phyloP scores from a whole-genome alignment of 1,140 invertebrate species.

The Philopotamus ludificatus region DNA sequence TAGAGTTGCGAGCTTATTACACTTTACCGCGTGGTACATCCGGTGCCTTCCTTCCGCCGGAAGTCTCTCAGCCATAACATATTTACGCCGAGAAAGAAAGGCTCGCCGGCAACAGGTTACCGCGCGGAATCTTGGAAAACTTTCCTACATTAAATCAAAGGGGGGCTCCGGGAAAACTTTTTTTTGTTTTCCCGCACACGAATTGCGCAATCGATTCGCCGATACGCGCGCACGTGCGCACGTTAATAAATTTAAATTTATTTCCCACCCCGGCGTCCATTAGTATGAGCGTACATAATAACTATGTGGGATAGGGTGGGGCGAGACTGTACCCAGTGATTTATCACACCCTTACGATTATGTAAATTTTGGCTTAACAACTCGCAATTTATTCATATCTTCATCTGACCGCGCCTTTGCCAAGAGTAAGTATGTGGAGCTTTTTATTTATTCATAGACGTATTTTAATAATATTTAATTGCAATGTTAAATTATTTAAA shows the following conservation, averaged over 20 bases:
- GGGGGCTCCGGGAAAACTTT: neutral
- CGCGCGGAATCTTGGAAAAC: slow-evolving; percentile 20
- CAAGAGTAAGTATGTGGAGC: too few species aligned
- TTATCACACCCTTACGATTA: slow-evolving; percentile 28
- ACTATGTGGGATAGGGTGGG: too few species aligned
- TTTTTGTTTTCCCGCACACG: neutral
- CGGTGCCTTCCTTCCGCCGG: slow-evolving; percentile 9
- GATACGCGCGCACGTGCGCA: too few species aligned
- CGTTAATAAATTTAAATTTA: too few species aligned
- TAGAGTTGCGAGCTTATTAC: neutral
- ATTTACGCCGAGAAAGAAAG: slow-evolving; percentile 26
- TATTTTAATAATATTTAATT: too few species aligned
- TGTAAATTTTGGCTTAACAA: slow-evolving; percentile 30
- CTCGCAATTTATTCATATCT: slow-evolving; percentile 33
- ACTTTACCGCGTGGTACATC: neutral
- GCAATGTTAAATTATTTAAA: too few species aligned
- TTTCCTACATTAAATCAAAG: slow-evolving; percentile 12
- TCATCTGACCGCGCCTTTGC: neutral
- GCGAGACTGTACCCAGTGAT: slow-evolving; percentile 15
- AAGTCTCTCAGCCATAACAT: slow-evolving; percentile 19
- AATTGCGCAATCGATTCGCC: neutral
- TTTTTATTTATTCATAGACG: too few species aligned
- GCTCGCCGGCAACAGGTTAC: slow-evolving; percentile 24
- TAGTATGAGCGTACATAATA: too few species aligned
- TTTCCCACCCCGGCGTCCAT: too few species aligned